Evolutionary conservation across 2,113 vertebrate species (phyloP), one percentile per base, ranked within the genome.

Genomic region (Onychorhynchus coronatus): DNA sequence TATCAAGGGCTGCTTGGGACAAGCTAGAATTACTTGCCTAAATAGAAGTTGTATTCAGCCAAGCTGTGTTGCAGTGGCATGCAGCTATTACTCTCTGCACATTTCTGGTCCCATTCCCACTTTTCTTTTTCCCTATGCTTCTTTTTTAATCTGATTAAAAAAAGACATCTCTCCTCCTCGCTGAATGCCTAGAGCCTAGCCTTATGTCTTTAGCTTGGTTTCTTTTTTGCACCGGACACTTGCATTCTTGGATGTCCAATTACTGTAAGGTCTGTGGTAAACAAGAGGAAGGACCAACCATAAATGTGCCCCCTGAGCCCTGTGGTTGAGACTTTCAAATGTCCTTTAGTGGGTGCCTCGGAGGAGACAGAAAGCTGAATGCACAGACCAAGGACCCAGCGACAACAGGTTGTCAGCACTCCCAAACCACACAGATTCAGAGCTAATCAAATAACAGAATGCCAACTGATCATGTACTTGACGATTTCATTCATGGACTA

Each of bases 261-360:
- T 59, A 53, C 39, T 0, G 0, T n/a, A 67, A 59, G 49, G 11
- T n/a, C 15, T 25, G 8, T 12, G 12, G 10, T 56, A 49, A 27
- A 28, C 0, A 0, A 33, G 24, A 82, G 25, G 17, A 46, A 55
- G 6, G 17, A 62, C 8, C 4, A 39, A 24, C 21, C 20, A 24
- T 23, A 27, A 17, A 1, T 1, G 2, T 42, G 11, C 0, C 4
- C 14, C 3, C 7, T 14, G 37, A 18, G 8, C 3, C 14, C 44
- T n/a, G 24, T 0, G 1, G 14, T 3, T 49, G 41, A 17, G n/a
- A 7, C 12, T 41, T 68, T 72, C 35, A 65, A 18, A 61, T 37
- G 35, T n/a, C 15, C 11, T 49, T 87, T 63, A 12, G 52, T n/a
- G 56, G 76, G 56, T 83, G 39, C 25, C 28, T 95, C 46, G 37